phyloP scores from a whole-genome alignment of 2,113 vertebrate genomes.

The Lanius ludovicianus region DNA sequence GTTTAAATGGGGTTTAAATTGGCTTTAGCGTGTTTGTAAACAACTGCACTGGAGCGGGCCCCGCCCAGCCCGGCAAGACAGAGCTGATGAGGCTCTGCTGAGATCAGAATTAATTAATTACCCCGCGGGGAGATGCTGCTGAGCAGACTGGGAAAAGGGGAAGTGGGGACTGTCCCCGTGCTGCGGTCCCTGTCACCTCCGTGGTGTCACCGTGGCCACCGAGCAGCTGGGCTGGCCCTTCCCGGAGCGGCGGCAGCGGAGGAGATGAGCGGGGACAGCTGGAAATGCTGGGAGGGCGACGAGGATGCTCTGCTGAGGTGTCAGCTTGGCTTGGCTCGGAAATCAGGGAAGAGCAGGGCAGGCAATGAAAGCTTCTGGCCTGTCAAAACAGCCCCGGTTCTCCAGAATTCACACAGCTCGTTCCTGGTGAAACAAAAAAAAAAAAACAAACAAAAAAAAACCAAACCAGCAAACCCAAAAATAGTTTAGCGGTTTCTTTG shows the following conservation, averaged over 20 bases:
- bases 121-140: neutral
- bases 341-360: neutral
- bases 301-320: neutral
- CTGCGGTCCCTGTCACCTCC: rapidly evolving
- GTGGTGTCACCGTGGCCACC: rapidly evolving
- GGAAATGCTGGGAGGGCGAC: neutral
- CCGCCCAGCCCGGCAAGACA: neutral
- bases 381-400: neutral
- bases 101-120: slow-evolving; percentile 3
- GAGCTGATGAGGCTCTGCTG: neutral
- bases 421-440: neutral
- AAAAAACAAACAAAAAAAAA: too few species aligned
- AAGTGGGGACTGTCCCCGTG: neutral
- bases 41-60: neutral
- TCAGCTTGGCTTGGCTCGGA: neutral
- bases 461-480: neutral
- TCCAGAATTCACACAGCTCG: neutral
- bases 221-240: neutral
- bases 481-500: neutral
- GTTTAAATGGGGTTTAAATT: neutral
- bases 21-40: slow-evolving; percentile 16
- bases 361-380: neutral
- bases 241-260: neutral
- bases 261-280: neutral
- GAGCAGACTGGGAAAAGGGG: neutral